phyloP scores from a whole-genome alignment of 2,797 vertebrate genomes.

The Muscicapa striata region DNA sequence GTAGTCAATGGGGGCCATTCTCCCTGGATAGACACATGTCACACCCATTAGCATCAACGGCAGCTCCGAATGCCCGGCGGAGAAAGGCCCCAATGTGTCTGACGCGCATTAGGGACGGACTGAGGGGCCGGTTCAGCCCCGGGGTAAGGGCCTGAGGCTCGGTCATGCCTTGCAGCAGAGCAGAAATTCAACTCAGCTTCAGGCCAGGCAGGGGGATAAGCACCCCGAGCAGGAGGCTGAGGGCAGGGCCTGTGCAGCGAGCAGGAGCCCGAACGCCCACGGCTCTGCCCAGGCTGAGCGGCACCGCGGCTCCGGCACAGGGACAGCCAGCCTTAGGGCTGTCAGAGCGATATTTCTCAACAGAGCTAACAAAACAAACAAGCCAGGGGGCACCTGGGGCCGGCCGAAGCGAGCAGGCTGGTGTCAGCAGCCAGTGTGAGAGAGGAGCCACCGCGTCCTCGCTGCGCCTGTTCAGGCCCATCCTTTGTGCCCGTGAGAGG shows the following conservation, averaged over 20 bases:
- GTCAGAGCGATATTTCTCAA: background rate
- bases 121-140: conserved; percentile 23
- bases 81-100: conserved; percentile 65
- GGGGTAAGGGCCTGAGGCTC: background rate
- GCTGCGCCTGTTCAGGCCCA: accelerated
- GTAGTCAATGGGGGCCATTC: conserved; percentile 65
- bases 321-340: accelerated
- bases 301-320: accelerated
- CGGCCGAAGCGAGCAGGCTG: background rate
- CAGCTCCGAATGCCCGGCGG: background rate
- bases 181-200: background rate
- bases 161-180: background rate
- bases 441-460: accelerated
- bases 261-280: background rate
- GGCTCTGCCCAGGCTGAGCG: accelerated
- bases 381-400: background rate
- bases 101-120: background rate
- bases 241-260: background rate
- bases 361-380: too few species aligned
- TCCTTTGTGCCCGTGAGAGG: background rate
- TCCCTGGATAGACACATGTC: conserved; percentile 67
- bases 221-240: background rate
- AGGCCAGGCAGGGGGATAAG: background rate
- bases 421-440: background rate
- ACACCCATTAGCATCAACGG: conserved; percentile 65